These are phyloP conservation scores for Apteryx owenii DNA, from an alignment of 2,113 vertebrate genomes.

Conservation along the genomic window DNA sequence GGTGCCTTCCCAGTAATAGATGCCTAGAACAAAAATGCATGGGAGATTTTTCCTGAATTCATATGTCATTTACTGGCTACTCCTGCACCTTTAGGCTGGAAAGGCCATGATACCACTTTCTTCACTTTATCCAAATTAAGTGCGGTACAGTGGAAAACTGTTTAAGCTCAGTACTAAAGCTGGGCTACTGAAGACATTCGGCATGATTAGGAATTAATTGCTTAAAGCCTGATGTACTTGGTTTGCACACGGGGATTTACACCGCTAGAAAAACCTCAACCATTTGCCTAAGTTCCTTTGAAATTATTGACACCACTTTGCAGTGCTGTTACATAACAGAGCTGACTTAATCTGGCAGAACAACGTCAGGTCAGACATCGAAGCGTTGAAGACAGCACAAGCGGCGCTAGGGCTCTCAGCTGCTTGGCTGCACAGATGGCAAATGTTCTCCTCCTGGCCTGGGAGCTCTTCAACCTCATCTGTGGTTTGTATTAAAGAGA, in stretches of 20 bases:
- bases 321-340: background rate
- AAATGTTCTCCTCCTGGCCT: background rate
- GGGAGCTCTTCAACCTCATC: background rate
- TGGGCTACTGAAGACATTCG: constrained; percentile 19
- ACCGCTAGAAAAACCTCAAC: background rate
- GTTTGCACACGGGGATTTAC: constrained; percentile 10
- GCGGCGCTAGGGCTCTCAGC: rapidly evolving
- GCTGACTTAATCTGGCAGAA: background rate
- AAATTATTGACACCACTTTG: background rate
- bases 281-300: background rate
- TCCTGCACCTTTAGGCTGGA: constrained; percentile 40
- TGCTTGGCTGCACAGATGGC: rapidly evolving
- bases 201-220: constrained; percentile 58
- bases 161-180: background rate
- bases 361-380: rapidly evolving
- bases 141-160: background rate
- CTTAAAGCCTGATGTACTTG: constrained; percentile 34
- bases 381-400: rapidly evolving
- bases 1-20: constrained; percentile 45
- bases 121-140: constrained; percentile 37
- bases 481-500: background rate
- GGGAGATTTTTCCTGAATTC: constrained; percentile 45
- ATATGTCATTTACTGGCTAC: constrained; percentile 37
- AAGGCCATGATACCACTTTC: background rate
- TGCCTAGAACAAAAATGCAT: constrained; percentile 38